A percentile compares a stretch with the other conserved stretches of the same genome.
These are phyloP conservation scores for Liolophura sinensis DNA, from an alignment of 1,140 invertebrate genomes.

Conservation along the genomic window DNA sequence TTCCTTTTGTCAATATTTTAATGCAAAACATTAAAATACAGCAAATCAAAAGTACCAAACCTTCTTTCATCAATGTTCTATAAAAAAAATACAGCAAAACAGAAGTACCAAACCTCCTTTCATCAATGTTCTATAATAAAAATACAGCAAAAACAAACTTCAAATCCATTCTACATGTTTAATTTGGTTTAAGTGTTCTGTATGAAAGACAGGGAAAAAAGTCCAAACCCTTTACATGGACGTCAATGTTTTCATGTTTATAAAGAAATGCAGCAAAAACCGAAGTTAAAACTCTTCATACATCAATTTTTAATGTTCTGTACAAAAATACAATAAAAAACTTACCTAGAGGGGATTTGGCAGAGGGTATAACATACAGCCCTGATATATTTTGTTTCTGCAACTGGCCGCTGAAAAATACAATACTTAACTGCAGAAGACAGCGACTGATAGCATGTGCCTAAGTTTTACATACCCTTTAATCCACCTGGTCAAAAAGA, in stretches of 20 bases:
- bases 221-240: not conserved
- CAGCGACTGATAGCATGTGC: too few species aligned
- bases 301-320: not conserved
- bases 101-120: not conserved
- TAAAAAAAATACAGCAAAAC: not conserved
- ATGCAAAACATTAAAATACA: too few species aligned
- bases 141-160: not conserved
- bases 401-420: slow-evolving; percentile 76
- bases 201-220: not conserved
- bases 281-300: not conserved
- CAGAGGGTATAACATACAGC: slow-evolving; percentile 90
- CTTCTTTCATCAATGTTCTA: not conserved
- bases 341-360: slow-evolving; percentile 65
- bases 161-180: not conserved
- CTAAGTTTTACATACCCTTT: too few species aligned
- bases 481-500: too few species aligned
- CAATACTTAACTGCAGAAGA: slow-evolving; percentile 19
- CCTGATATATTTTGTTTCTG: slow-evolving; percentile 83
- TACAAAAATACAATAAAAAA: slow-evolving; percentile 13
- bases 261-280: not conserved
- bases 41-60: not conserved
- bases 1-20: slow-evolving; percentile 2
- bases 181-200: not conserved
- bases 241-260: not conserved
- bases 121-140: slow-evolving; percentile 4